Evolutionary conservation across 2,113 vertebrate genomes (phyloP).

Genomic region (Fulica atra): DNA sequence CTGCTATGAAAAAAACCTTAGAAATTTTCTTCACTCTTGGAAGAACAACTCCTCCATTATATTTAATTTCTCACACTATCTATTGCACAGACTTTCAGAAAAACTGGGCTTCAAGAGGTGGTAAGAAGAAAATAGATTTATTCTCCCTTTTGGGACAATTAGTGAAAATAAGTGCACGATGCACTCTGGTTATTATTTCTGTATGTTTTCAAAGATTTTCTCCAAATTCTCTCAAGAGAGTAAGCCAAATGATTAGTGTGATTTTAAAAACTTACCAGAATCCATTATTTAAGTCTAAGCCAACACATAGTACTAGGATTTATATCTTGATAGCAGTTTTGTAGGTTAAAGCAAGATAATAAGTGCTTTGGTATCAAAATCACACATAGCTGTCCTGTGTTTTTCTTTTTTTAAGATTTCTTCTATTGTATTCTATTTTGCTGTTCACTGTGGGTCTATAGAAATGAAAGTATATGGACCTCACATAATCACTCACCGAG

Average conservation of each 20-base stretch:
- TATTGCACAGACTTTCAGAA: background rate
- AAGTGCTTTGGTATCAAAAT: background rate
- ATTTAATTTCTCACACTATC: background rate
- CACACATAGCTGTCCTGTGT: background rate
- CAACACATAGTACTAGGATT: background rate
- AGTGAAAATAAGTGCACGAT: background rate
- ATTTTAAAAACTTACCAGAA: slow-evolving; percentile 34
- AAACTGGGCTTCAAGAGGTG: background rate
- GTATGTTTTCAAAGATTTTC: slow-evolving; percentile 3
- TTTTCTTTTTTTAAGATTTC: background rate
- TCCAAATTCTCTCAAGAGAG: background rate
- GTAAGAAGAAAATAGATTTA: background rate
- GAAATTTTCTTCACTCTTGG: background rate
- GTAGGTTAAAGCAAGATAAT: background rate
- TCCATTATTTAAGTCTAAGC: background rate
- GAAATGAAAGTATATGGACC: background rate
- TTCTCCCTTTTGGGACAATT: background rate
- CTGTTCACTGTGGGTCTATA: background rate
- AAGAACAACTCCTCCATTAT: background rate
- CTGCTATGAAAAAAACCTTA: background rate
- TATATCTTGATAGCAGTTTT: background rate
- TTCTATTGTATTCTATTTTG: background rate
- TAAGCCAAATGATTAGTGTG: background rate
- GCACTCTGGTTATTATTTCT: slow-evolving; percentile 33
- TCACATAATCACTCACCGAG: background rate